phyloP scores from a whole-genome alignment of 2,113 vertebrate species.

The Rafetus swinhoei region DNA sequence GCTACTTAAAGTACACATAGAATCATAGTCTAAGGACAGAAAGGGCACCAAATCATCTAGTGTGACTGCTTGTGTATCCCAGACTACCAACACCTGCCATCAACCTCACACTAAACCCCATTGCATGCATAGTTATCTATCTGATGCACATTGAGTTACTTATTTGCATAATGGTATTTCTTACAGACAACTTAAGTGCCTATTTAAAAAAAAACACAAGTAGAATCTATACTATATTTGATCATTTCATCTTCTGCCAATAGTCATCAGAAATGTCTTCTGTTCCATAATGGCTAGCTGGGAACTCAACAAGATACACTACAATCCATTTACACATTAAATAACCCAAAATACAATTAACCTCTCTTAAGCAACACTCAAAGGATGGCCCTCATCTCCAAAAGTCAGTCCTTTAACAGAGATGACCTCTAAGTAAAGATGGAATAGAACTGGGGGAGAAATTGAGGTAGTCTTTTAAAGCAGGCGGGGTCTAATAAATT shows the following conservation, averaged over 20 bases:
- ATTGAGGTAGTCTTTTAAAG: neutral
- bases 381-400: neutral
- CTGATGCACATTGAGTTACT: neutral
- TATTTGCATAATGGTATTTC: fast-evolving
- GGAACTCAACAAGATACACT: constrained; percentile 53
- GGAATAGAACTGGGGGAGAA: neutral
- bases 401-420: fast-evolving
- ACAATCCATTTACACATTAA: constrained; percentile 39
- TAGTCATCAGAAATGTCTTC: neutral
- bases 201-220: neutral
- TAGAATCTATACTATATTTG: constrained; percentile 4
- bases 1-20: neutral
- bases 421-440: neutral
- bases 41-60: neutral
- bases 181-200: neutral
- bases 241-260: neutral
- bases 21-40: neutral
- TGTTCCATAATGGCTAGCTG: constrained; percentile 49
- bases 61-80: neutral
- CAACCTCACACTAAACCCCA: neutral
- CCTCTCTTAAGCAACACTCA: neutral
- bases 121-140: fast-evolving
- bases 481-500: neutral
- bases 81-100: neutral
- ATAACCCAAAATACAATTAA: constrained; percentile 31